Base-by-base conservation (phyloP, 2,888 invertebrate genomes). In the Pharmacophagus antenor region DNA sequence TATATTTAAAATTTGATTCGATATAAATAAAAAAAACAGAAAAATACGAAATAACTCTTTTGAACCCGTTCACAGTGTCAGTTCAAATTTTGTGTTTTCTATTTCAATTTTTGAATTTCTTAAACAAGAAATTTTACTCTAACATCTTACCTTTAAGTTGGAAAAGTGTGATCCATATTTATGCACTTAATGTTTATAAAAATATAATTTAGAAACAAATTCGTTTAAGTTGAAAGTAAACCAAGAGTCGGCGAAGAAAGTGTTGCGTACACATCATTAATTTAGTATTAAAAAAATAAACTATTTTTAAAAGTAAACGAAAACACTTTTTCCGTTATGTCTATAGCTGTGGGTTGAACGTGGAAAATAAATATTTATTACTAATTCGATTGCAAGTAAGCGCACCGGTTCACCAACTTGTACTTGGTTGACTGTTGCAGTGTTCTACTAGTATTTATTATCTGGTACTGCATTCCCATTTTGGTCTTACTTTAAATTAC, bases 361-460 rank as follows among this genome's bases (percentile, higher is more conserved):
- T 47, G 52, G 52, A 46, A 51, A 46, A 46, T 23, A 58, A 58
- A 58, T 58, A 46, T 58, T 58, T 58, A 51, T 58, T 37, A 37
- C 46, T 47, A n/a, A 5, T n/a, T 18, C 37, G 48, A 56, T 56
- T 56, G 49, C 49, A 50, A 41, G 51, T 52, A 58, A 58, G 51
- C 46, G 58, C 23, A 58, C 46, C 52, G 58, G 25, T 44, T 57
- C 44, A 50, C 50, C 48, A n/a, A 23, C 48, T 22, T 48, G 48
- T 48, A 37, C 25, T 21, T 18, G 17, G 22, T 25, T 44, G 27
- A 46, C 46, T 22, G 15, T 37, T 31, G 37, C n/a, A 15, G 1
- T 21, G 47, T 47, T 37, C 17, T 23, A 37, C 37, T 8, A 37
- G 5, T 37, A 37, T 56, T 56, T 56, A 56, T 56, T 27, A 25